Evolutionary conservation across 2,888 invertebrate genomes (phyloP), one percentile per base, ranked within the genome.

Genomic region (Parnassius glacialis): DNA sequence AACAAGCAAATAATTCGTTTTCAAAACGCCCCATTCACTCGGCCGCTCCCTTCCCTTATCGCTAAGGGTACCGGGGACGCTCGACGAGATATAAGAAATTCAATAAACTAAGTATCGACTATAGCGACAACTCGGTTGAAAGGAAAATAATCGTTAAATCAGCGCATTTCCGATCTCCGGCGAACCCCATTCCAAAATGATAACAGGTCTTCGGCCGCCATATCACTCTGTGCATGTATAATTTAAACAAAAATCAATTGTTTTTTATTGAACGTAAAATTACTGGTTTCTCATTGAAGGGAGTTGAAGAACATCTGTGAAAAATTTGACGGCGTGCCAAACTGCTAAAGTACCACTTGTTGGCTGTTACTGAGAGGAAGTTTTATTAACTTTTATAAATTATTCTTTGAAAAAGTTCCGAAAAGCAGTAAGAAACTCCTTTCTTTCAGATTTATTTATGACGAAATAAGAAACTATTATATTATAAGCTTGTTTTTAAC

Each of bases 301-400:
- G 20, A 52, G 52, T 34, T 2, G 34, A 12, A 25, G 12, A n/a
- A 9, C 9, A 10, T 34, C 41, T 52, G 10, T 10, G 11, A 52
- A 52, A 34, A 41, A 41, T 11, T 41, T 34, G n/a, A 52, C 25
- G 43, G 43, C 13, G n/a, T 34, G 20, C 5, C 42, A 11, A 11
- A 11, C 43, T 11, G 10, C 43, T 11, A 9, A 53, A 53, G 53
- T 53, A 41, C 53, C 43, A 42, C 53, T 53, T 53, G 42, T 53
- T 42, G 13, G 34, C 52, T 41, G 34, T 52, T 41, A 52, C 34
- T 5, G 10, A 52, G 52, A 41, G 52, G 41, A 12, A 11, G 25
- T n/a, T 41, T 52, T 11, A 34, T n/a, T 52, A 52, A 52, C 41
- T n/a, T n/a, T 52, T 52, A n/a, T 16, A 57, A 10, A 51, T 34